A percentile compares a stretch with the other conserved stretches of the same genome.
phyloP scores from a whole-genome alignment of 2,888 invertebrate species.

The Mycogona germanica region DNA sequence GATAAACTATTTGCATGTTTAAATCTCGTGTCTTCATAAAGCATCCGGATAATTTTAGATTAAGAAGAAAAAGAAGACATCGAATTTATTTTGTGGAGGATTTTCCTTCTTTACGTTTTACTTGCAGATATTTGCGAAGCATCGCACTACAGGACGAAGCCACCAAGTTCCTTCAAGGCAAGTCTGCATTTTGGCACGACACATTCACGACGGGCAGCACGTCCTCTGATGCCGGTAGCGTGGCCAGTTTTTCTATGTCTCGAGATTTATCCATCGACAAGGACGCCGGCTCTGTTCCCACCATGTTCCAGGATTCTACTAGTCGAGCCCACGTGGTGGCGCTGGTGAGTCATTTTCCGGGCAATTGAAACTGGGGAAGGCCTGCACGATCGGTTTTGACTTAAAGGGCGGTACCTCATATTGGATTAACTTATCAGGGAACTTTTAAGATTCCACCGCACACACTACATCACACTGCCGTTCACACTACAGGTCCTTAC shows the following conservation, averaged over 20 bases:
- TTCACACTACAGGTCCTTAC: slow-evolving; percentile 2
- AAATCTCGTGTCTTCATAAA: too few relatives aligned
- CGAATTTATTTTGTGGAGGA: too few relatives aligned
- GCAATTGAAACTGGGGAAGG: too few relatives aligned
- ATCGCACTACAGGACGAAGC: slow-evolving; percentile 13
- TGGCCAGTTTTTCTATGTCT: neutral
- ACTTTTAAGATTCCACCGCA: too few relatives aligned
- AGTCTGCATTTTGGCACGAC: neutral
- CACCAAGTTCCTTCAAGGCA: slow-evolving; percentile 8
- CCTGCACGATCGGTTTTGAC: too few relatives aligned
- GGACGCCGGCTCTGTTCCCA: neutral
- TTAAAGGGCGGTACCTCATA: too few relatives aligned
- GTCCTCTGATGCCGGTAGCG: neutral
- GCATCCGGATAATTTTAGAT: too few relatives aligned
- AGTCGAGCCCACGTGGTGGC: slow-evolving; percentile 7
- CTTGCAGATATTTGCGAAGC: slow-evolving; percentile 7
- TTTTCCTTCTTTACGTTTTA: neutral
- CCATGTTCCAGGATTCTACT: slow-evolving; percentile 5
- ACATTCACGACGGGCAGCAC: neutral
- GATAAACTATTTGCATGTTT: too few relatives aligned
- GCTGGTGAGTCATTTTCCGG: neutral
- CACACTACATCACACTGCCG: too few relatives aligned
- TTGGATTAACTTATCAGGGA: too few relatives aligned
- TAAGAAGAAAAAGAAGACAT: too few relatives aligned
- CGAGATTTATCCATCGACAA: neutral